Percentiles rank a stretch among this genome's conserved stretches.
Evolutionary conservation across 2,888 invertebrate genomes (phyloP).

Genomic region (Eupithecia vulgata): DNA sequence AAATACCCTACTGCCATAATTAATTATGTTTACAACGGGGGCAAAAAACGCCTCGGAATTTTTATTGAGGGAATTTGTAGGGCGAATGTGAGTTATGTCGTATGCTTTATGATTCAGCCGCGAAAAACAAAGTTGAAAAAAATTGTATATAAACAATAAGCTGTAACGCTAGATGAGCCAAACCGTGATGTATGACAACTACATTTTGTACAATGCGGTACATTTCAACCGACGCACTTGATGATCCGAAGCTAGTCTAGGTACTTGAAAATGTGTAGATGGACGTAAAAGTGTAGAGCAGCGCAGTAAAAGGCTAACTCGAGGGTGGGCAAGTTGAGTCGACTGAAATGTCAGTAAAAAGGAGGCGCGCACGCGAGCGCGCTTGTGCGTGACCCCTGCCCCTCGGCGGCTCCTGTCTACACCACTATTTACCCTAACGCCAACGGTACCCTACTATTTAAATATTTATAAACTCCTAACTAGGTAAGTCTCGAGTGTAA

Average conservation of each 20-base stretch:
- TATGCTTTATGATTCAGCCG: slow-evolving; percentile 24
- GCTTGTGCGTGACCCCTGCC: slow-evolving; percentile 44
- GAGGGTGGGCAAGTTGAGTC: neutral
- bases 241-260: neutral
- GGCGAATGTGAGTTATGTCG: slow-evolving; percentile 8
- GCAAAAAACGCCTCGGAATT: slow-evolving; percentile 21
- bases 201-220: slow-evolving; percentile 72
- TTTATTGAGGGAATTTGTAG: slow-evolving; percentile 7
- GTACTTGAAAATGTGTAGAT: neutral
- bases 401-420: slow-evolving; percentile 49
- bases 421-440: slow-evolving; percentile 59
- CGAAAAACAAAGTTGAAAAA: slow-evolving; percentile 33
- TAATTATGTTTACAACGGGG: slow-evolving; percentile 20
- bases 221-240: slow-evolving; percentile 39
- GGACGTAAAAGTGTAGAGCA: neutral
- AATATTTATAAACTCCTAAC: slow-evolving; percentile 79
- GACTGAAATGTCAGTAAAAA: slow-evolving; percentile 42
- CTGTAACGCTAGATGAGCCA: slow-evolving; percentile 60
- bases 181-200: slow-evolving; percentile 64
- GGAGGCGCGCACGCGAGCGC: slow-evolving; percentile 30
- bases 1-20: slow-evolving; percentile 19
- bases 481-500: slow-evolving; percentile 77
- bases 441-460: slow-evolving; percentile 72
- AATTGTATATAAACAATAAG: slow-evolving; percentile 49
- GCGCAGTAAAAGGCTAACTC: slow-evolving; percentile 4